These are phyloP conservation scores for Steromphala cineraria DNA, from an alignment of 2,888 invertebrate species.

Conservation along the genomic window DNA sequence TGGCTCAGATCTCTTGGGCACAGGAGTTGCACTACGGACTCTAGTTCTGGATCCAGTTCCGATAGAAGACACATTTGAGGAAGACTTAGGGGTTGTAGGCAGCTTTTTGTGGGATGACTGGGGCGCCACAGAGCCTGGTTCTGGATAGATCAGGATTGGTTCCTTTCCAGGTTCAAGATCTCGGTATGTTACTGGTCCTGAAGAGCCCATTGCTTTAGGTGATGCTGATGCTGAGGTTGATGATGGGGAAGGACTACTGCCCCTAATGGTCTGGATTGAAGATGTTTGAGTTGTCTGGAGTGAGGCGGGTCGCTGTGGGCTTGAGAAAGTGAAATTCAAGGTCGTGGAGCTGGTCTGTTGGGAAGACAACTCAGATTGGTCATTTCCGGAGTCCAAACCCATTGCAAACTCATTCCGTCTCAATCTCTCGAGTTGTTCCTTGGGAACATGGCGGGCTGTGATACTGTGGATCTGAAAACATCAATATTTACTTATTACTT, in stretches of 20 bases:
- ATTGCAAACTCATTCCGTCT: background rate
- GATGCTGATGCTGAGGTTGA: background rate
- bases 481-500: background rate
- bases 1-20: background rate
- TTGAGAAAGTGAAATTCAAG: background rate
- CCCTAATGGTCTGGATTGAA: too few species aligned
- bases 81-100: background rate
- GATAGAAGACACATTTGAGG: background rate
- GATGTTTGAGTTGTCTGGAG: background rate
- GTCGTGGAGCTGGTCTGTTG: background rate
- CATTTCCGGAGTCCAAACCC: background rate
- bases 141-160: constrained; percentile 34
- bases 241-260: background rate
- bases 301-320: background rate
- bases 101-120: background rate
- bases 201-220: background rate
- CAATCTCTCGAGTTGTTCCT: constrained; percentile 59
- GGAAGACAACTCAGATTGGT: background rate
- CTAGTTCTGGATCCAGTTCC: background rate
- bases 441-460: constrained; percentile 63
- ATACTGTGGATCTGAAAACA: constrained; percentile 64
- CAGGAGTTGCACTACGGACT: background rate
- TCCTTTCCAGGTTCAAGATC: constrained; percentile 30
- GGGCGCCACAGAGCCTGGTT: background rate
- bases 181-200: constrained; percentile 23